Evolutionary conservation across 1,140 invertebrate genomes (phyloP), one percentile per base, ranked within the genome.

Genomic region (Doryteuthis pealeii): DNA sequence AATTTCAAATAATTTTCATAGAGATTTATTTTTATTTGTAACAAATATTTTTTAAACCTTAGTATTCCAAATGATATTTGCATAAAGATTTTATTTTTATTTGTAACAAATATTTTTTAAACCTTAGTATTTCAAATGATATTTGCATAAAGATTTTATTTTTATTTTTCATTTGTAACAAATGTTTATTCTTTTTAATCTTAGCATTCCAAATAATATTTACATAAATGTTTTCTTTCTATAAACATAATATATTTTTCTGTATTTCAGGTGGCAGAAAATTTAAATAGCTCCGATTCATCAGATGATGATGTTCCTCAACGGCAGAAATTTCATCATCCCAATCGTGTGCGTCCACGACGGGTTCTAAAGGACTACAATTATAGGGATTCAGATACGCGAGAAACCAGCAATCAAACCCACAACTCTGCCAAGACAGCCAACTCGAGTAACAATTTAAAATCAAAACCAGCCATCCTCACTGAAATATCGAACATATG

Each of bases 211-310:
- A n/a, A n/a, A n/a, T n/a, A n/a, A n/a, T n/a, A n/a, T n/a, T n/a
- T n/a, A n/a, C n/a, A n/a, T n/a, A n/a, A n/a, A n/a, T n/a, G n/a
- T n/a, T n/a, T n/a, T n/a, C n/a, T n/a, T n/a, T n/a, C n/a, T n/a
- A n/a, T n/a, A n/a, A n/a, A n/a, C n/a, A n/a, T n/a, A 3, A 40
- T 40, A 40, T 5, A 94, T 40, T 40, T n/a, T 40, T 10, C 4
- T 40, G 10, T 10, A 40, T 40, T 40, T 40, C 54, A 62, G 54
- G 96, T 76, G 35, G 94, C 94, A 0, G 94, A 96, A 83, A 94
- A 94, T 84, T 95, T 94, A 84, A 89, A 89, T 79, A 85, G 81
- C 70, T 89, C 89, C 33, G 94, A 96, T 85, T 95, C 93, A 72
- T 94, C 94, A 0, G 93, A 94, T 79, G 93, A 94, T 80, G 82